Percentiles rank a stretch among this genome's conserved stretches.
phyloP scores from a whole-genome alignment of 2,888 invertebrate species.

The Colostygia pectinataria region DNA sequence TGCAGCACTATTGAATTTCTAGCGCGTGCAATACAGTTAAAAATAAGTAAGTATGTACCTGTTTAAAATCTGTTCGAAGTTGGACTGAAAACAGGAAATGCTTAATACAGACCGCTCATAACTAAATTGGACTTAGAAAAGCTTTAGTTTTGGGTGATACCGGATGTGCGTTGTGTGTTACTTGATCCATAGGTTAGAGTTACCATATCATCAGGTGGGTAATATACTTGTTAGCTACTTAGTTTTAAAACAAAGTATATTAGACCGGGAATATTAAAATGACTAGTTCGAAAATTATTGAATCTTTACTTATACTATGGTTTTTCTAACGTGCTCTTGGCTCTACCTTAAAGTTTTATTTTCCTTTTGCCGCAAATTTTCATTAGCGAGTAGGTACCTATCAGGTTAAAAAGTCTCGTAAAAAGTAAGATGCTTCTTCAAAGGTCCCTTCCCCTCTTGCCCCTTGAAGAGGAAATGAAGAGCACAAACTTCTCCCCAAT shows the following conservation, averaged over 20 bases:
- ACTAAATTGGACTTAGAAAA: background rate
- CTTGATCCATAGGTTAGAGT: no score
- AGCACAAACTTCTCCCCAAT: slow-evolving; percentile 30
- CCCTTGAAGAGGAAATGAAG: slow-evolving; percentile 33
- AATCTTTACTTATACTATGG: no score
- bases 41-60: no score
- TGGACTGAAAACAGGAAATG: no score
- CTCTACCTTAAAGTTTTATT: background rate
- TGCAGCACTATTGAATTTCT: no score
- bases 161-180: background rate
- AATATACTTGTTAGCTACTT: no score
- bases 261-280: no score
- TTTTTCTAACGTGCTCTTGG: background rate
- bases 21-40: no score
- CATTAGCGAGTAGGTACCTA: background rate
- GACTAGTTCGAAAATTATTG: no score
- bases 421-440: slow-evolving; percentile 18
- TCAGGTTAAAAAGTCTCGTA: slow-evolving; percentile 16
- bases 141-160: background rate
- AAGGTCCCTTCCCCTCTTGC: slow-evolving; percentile 1
- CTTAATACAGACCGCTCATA: background rate
- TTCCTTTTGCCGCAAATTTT: background rate
- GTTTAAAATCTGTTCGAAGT: no score
- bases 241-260: no score
- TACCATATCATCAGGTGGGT: no score